Base-by-base conservation (phyloP, 2,797 vertebrate genomes). In the Aldrovandia affinis region DNA sequence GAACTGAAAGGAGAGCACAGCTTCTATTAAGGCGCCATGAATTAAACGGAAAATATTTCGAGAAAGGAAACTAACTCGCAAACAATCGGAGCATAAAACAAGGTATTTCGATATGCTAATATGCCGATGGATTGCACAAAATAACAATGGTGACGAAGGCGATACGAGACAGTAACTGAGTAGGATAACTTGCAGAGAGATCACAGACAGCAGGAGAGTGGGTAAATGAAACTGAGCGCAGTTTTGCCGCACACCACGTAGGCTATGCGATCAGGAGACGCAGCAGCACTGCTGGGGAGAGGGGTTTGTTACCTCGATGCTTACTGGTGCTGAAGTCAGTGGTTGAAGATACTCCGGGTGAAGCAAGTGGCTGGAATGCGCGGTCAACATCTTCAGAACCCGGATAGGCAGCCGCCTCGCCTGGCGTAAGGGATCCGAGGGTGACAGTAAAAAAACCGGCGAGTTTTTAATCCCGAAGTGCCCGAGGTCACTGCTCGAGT, bases 291-390 rank as follows among this genome's bases (percentile, higher is more conserved):
- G 47, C 22, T 4, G 15, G 77, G 25, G 77, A 50, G 77, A 75
- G n/a, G 77, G 77, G 57, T 52, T 55, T 28, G 3, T 95, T 93
- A 98, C 97, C 97, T 98, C 97, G 79, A 98, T 98, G 95, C 96
- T 98, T 88, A 98, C 94, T 59, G 97, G 97, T 15, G 97, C 96
- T 91, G 97, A 96, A 88, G 96, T 96, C 87, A 98, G 89, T 80
- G 97, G 97, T 93, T 98, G 97, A 85, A 98, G 92, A 93, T 98
- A 98, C 89, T 98, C 97, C 94, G 97, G 96, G 90, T 98, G 97
- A 83, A 98, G 95, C 92, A 98, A 95, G 95, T 97, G 97, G 87
- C 96, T 95, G 15, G 95, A 91, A 90, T 95, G 94, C 86, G 94
- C 93, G 2, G 91, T 93, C 93, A 95, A 91, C 97, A 98, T 98